Evolutionary conservation across 2,888 invertebrate species (phyloP).

Genomic region (Dryadula phaetusa): DNA sequence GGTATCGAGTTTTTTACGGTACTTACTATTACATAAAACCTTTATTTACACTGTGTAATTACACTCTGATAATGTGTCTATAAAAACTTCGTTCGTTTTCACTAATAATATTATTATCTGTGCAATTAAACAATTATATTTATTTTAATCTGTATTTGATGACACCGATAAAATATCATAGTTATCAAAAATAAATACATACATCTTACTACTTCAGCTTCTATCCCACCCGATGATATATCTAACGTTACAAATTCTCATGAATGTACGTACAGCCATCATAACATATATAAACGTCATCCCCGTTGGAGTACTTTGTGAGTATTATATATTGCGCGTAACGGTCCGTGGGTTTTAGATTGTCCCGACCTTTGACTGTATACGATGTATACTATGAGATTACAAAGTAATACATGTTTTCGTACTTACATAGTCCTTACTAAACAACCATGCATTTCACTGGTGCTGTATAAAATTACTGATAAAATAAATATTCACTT

Average conservation of each 20-base stretch:
- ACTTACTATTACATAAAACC: background rate
- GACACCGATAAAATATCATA: background rate
- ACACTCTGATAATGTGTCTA: no score
- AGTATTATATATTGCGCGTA: conserved; percentile 34
- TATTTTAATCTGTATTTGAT: background rate
- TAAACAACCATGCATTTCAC: background rate
- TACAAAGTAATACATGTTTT: conserved; percentile 16
- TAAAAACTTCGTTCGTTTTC: no score
- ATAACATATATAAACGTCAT: conserved; percentile 23
- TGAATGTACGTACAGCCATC: background rate
- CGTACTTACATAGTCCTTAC: background rate
- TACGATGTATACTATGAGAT: background rate
- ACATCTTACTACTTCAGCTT: background rate
- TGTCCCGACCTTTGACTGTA: conserved; percentile 48
- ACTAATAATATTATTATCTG: no score
- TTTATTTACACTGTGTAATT: no score
- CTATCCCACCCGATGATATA: background rate
- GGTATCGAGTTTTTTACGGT: background rate
- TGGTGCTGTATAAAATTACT: no score
- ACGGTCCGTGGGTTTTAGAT: conserved; percentile 47
- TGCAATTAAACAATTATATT: background rate
- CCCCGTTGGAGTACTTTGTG: conserved; percentile 37
- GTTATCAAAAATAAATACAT: background rate
- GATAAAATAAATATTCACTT: no score
- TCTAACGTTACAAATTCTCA: conserved; percentile 10